These are phyloP conservation scores for Apocrypta bakeri DNA, from an alignment of 1,140 invertebrate species.

Conservation along the genomic window DNA sequence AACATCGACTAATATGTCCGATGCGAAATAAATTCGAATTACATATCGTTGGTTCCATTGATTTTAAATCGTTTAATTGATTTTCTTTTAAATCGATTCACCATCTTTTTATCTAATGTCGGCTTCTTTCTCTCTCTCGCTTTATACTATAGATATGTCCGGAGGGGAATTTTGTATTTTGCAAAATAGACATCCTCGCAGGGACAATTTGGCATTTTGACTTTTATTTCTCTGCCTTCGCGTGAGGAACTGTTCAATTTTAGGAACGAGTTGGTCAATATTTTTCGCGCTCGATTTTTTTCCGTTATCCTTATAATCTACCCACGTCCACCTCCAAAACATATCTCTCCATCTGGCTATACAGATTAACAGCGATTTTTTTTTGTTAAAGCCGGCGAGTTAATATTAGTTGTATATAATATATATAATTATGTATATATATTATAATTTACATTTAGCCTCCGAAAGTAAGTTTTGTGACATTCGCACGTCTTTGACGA, in stretches of 20 bases:
- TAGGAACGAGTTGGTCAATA: conserved; percentile 42
- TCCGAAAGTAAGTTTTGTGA: conserved; percentile 38
- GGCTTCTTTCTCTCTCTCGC: background rate
- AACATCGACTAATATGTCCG: conserved; percentile 27
- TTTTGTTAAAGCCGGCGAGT: conserved; percentile 9
- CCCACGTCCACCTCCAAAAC: conserved; percentile 35
- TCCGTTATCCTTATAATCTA: background rate
- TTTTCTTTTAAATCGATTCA: conserved; percentile 6
- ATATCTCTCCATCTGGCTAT: conserved; percentile 9
- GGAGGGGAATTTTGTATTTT: conserved; percentile 41
- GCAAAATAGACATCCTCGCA: conserved; percentile 6
- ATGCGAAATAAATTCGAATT: conserved; percentile 6
- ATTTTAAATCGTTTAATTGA: background rate
- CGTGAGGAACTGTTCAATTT: conserved; percentile 44
- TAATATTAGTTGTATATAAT: conserved; percentile 32
- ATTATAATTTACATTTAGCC: conserved; percentile 35
- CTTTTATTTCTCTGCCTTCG: background rate
- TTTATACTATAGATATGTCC: conserved; percentile 18
- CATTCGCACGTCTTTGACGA: background rate
- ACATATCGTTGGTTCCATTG: conserved; percentile 1
- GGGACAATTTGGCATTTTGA: background rate
- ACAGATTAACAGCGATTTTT: background rate
- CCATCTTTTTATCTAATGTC: background rate
- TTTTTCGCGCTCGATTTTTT: background rate
- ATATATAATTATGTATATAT: no score